Percentiles rank a stretch among this genome's conserved stretches.
phyloP scores from a whole-genome alignment of 2,888 invertebrate species.

The Dusona sp. region DNA sequence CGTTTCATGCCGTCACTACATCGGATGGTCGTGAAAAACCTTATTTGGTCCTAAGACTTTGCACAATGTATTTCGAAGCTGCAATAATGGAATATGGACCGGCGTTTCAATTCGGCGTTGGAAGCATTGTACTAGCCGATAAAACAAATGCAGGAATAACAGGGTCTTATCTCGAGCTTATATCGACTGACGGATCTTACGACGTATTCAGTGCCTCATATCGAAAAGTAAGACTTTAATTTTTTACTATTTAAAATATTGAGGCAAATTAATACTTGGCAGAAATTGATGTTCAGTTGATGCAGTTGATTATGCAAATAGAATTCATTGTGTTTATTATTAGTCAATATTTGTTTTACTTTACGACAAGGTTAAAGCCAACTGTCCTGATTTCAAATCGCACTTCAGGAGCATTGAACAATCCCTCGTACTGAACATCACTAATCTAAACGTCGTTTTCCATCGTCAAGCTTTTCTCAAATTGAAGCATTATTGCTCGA shows the following conservation, averaged over 20 bases:
- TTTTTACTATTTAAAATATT: background rate
- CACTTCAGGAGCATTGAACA: conserved; percentile 93
- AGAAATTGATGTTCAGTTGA: too few species aligned
- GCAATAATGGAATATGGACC: conserved; percentile 93
- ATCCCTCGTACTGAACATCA: conserved; percentile 90
- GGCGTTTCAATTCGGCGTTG: conserved; percentile 90
- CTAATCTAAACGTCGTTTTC: conserved; percentile 87
- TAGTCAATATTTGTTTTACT: conserved; percentile 53
- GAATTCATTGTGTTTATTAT: too few species aligned
- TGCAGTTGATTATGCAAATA: too few species aligned
- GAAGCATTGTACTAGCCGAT: conserved; percentile 89
- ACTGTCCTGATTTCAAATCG: conserved; percentile 93
- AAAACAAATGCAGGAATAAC: conserved; percentile 90
- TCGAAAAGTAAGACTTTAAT: conserved; percentile 87
- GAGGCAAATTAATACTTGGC: background rate
- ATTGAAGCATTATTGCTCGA: conserved; percentile 87
- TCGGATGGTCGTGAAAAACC: conserved; percentile 88
- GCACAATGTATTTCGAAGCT: conserved; percentile 89
- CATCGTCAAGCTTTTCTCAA: conserved; percentile 91
- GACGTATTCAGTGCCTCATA: conserved; percentile 91
- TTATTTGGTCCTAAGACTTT: conserved; percentile 90
- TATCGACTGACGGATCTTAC: conserved; percentile 87
- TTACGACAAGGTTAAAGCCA: conserved; percentile 89
- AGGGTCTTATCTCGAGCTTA: conserved; percentile 92
- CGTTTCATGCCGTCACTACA: conserved; percentile 77